A percentile compares a stretch with the other conserved stretches of the same genome.
Evolutionary conservation across 2,113 vertebrate species (phyloP).

Genomic region (Chelonoidis abingdonii): DNA sequence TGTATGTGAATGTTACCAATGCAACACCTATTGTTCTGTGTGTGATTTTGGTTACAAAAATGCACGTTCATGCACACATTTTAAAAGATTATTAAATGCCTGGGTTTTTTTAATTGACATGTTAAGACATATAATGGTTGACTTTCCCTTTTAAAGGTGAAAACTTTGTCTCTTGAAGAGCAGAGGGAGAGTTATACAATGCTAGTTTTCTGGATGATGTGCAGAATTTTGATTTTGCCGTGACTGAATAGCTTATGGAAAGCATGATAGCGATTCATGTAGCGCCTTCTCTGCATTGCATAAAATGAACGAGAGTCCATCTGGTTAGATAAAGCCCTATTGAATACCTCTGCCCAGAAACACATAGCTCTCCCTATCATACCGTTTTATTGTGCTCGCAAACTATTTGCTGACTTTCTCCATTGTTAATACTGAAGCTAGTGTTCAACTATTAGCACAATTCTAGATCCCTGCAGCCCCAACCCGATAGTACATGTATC

Average conservation of each 20-base stretch:
- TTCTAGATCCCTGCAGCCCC: background rate
- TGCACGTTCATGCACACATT: constrained; percentile 14
- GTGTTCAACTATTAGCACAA: background rate
- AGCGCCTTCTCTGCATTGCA: background rate
- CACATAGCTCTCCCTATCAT: background rate
- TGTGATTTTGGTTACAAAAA: constrained; percentile 65
- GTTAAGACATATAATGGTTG: constrained; percentile 15
- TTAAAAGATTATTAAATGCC: constrained; percentile 46
- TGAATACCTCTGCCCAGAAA: background rate
- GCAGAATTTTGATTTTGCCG: background rate
- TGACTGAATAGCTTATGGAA: background rate
- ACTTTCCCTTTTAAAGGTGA: constrained; percentile 69
- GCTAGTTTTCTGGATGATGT: constrained; percentile 22
- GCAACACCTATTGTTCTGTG: constrained; percentile 47
- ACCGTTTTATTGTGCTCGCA: background rate
- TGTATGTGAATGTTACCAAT: constrained; percentile 61
- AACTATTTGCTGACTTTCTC: background rate
- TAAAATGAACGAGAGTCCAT: background rate
- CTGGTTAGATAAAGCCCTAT: background rate
- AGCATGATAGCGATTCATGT: background rate
- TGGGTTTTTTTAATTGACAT: constrained; percentile 17
- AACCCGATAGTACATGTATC: background rate
- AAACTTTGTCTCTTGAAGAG: constrained; percentile 74
- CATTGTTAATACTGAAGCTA: background rate
- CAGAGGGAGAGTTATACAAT: background rate